Base-by-base conservation (phyloP, 2,888 invertebrate species). In the Podotricha telesiphe region DNA sequence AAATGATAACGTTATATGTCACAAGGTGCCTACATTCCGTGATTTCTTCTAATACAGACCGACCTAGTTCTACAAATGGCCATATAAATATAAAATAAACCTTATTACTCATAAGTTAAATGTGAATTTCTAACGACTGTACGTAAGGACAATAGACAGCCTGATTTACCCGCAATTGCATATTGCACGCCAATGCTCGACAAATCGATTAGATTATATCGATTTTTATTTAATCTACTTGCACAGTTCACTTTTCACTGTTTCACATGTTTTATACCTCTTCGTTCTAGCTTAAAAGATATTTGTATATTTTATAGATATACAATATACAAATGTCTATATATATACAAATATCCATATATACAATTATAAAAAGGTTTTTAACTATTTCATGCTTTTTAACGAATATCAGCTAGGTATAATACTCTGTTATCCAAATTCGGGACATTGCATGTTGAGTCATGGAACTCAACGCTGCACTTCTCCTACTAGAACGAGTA, bases 31-130 rank as follows among this genome's bases (percentile, higher is more conserved):
- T 61, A 78, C 77, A 76, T 77, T 73, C 76, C 76, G 74, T 74
- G 76, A 78, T 79, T 78, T 79, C 82, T 81, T 82, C 80, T 79
- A 80, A 82, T 82, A 79, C 74, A 47, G n/a, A 20, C 70, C 75
- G 82, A 82, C 82, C 82, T 59, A 59, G 45, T 59, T 59, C 59
- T 59, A 45, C 5, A 22, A 59, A n/a, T 22, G 22, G 2, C 42
- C 17, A 8, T 65, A 0, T 15, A 11, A 4, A 8, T 17, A 15
- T 13, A 67, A 67, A 48, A 28, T 51, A 34, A 19, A 51, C 66
- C 15, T 50, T 59, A 59, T 19, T 3, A 0, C 0, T 20, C 0
- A 17, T 0, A 7, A 15, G 0, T 7, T 13, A 59, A 67, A 50
- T 34, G 8, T 17, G 42, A 15, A 28, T 40, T 28, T 37, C 3